These are phyloP conservation scores for Leguminivora glycinivorella DNA, from an alignment of 1,140 invertebrate genomes.

Conservation along the genomic window DNA sequence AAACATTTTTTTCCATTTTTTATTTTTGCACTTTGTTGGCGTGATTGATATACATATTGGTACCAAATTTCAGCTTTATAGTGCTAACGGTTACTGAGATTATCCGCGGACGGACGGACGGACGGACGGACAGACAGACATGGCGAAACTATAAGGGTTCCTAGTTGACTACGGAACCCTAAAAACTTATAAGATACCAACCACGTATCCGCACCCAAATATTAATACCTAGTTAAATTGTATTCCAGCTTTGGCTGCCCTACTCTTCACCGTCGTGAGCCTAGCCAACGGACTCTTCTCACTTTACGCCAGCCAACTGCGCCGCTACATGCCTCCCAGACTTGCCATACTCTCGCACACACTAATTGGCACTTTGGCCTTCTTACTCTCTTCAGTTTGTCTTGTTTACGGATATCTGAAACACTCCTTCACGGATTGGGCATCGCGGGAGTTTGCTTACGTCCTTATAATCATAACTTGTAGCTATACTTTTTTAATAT, in stretches of 20 bases:
- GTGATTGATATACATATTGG: too few relatives aligned
- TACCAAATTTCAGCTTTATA: too few relatives aligned
- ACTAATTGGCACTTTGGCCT: conserved; percentile 36
- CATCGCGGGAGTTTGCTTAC: conserved; percentile 29
- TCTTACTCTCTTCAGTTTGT: conserved; percentile 42
- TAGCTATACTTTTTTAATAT: background rate
- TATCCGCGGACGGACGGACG: too few relatives aligned
- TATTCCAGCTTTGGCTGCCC: conserved; percentile 50
- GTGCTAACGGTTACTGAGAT: too few relatives aligned
- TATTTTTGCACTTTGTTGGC: too few relatives aligned
- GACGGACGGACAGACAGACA: too few relatives aligned
- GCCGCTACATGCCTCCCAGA: conserved; percentile 38
- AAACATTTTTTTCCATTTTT: too few relatives aligned
- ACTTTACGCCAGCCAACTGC: conserved; percentile 55
- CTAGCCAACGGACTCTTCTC: conserved; percentile 56
- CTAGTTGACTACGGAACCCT: too few relatives aligned
- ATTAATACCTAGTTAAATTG: too few relatives aligned
- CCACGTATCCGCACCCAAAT: too few relatives aligned
- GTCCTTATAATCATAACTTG: background rate
- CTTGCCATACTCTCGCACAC: conserved; percentile 35
- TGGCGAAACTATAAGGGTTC: too few relatives aligned
- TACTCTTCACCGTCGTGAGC: conserved; percentile 52
- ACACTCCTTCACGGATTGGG: conserved; percentile 40
- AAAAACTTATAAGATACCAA: too few relatives aligned
- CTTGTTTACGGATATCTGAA: conserved; percentile 45